Evolutionary conservation across 2,113 vertebrate species (phyloP).

Genomic region (Otocyon megalotis): DNA sequence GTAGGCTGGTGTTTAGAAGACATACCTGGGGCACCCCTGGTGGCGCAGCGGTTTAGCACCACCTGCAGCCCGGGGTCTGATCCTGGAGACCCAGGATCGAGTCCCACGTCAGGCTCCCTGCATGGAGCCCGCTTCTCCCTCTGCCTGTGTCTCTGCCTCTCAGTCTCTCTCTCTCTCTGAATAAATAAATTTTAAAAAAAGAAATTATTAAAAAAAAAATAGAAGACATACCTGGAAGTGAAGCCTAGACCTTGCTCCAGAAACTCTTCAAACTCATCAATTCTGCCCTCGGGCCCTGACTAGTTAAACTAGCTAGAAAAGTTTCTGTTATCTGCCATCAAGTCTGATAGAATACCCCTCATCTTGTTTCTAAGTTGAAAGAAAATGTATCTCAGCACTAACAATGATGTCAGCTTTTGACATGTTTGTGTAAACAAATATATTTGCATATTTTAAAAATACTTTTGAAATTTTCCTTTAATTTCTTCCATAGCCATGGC

Average conservation of each 20-base stretch:
- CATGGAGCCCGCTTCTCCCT: no score
- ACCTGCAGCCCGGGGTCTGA: no score
- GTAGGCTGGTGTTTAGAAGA: background rate
- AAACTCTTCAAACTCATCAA: background rate
- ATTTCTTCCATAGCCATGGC: background rate
- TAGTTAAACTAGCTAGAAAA: background rate
- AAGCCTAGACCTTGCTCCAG: background rate
- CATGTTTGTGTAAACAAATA: background rate
- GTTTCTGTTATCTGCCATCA: background rate
- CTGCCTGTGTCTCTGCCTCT: no score
- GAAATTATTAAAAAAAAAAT: no score
- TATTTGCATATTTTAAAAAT: background rate
- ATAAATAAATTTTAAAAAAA: no score
- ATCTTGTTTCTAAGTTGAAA: background rate
- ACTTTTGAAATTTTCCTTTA: conserved; percentile 34
- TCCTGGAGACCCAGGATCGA: no score
- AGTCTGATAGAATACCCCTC: background rate
- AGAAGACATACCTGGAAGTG: background rate
- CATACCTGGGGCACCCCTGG: no score
- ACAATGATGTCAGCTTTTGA: background rate
- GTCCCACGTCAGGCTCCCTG: no score
- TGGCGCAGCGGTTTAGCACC: no score
- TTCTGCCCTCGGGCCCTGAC: background rate
- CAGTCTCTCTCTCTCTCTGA: no score
- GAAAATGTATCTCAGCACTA: background rate